phyloP scores from a whole-genome alignment of 2,113 vertebrate species.

The Entelurus aequoreus region DNA sequence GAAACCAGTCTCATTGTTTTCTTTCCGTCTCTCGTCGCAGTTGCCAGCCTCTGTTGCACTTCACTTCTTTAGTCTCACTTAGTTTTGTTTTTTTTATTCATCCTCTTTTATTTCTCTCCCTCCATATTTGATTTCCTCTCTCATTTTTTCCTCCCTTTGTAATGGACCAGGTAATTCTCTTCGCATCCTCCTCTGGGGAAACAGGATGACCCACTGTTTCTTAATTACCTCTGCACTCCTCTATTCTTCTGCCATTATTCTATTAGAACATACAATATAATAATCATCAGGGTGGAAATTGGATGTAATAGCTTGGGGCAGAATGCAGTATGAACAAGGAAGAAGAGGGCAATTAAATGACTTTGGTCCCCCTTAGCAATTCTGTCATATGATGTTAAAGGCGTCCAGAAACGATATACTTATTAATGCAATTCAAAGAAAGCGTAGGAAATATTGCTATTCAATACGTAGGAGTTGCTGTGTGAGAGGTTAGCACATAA shows the following conservation, averaged over 20 bases:
- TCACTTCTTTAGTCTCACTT: conserved; percentile 11
- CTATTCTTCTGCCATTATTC: conserved; percentile 52
- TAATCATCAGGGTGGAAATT: conserved; percentile 58
- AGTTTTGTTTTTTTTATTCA: conserved; percentile 1
- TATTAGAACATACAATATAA: conserved; percentile 58
- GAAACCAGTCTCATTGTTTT: conserved; percentile 50
- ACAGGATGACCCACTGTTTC: conserved; percentile 51
- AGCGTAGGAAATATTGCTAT: conserved; percentile 1
- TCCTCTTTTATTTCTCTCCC: conserved; percentile 6
- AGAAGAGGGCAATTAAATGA: conserved; percentile 35
- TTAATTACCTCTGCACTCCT: conserved; percentile 52
- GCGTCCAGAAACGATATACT: conserved; percentile 20
- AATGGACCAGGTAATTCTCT: conserved; percentile 48
- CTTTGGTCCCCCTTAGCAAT: conserved; percentile 23
- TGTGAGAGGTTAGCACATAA: neutral
- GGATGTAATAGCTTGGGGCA: conserved; percentile 51
- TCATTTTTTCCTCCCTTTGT: conserved; percentile 1
- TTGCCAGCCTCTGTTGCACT: conserved; percentile 20
- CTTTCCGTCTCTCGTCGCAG: conserved; percentile 15
- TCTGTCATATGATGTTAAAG: conserved; percentile 20
- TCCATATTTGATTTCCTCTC: conserved; percentile 8
- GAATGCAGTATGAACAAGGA: conserved; percentile 42
- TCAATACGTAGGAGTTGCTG: neutral
- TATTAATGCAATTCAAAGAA: conserved; percentile 21
- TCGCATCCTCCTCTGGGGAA: conserved; percentile 43